Conservation (phyloP, 2,113 vertebrate species). For the Echinops telfairi region DNA sequence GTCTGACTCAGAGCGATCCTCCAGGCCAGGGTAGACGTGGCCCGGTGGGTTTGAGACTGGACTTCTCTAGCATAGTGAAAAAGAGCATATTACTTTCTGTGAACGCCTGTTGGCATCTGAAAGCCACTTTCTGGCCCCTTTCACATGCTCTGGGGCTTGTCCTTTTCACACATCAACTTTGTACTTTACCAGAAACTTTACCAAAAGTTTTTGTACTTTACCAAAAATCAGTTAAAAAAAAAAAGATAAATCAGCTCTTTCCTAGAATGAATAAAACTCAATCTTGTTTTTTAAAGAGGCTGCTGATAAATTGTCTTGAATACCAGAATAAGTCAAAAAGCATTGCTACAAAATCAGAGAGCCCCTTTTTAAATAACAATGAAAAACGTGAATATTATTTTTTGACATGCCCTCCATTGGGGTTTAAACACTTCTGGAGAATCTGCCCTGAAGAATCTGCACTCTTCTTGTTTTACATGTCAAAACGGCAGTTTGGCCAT, state of each 20-base stretch:
- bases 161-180: slow-evolving; percentile 54
- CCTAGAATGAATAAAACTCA: slow-evolving; percentile 33
- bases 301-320: slow-evolving; percentile 26
- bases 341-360: no score
- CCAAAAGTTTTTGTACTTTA: slow-evolving; percentile 21
- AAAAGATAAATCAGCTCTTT: slow-evolving; percentile 53
- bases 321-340: background rate
- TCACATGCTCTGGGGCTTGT: background rate
- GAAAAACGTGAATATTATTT: no score
- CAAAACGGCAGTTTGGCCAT: no score
- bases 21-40: background rate
- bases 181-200: slow-evolving; percentile 51
- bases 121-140: background rate
- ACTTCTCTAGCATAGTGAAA: no score
- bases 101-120: background rate
- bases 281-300: slow-evolving; percentile 19
- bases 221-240: background rate
- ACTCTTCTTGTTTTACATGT: no score
- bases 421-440: no score
- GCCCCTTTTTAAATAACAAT: no score
- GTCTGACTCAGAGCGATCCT: background rate
- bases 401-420: no score
- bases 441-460: no score
- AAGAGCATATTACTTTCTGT: slow-evolving; percentile 3
- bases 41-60: no score